Evolutionary conservation across 37 sponge, comb jelly and placozoan species (phyloP), one percentile per base, ranked within the genome.

Genomic region (Theonella swinhoei): DNA sequence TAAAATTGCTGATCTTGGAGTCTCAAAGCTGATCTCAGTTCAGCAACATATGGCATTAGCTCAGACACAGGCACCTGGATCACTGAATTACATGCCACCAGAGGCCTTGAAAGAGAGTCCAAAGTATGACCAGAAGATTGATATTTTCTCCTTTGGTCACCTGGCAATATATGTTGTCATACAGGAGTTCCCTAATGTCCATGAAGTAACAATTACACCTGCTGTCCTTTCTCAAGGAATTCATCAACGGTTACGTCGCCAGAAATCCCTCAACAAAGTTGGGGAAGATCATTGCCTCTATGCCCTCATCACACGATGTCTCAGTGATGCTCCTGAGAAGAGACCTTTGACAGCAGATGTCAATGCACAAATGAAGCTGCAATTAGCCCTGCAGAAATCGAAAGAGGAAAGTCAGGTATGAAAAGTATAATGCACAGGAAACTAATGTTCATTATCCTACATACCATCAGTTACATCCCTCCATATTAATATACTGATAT

Each of bases 1-100:
- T 62, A 76, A 76, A 60, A 76, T 76, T 30, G 76, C 76, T 76
- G 76, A 76, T 26, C 76, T 76, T 60, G 76, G 76, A 14, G 62
- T 76, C 20, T 31, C 76, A 26, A 76, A 76, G 62, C 60, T 76
- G n/a, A n/a, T n/a, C n/a, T n/a, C n/a, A n/a, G n/a, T n/a, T n/a
- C n/a, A n/a, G n/a, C n/a, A n/a, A n/a, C n/a, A n/a, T n/a, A n/a
- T n/a, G n/a, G n/a, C n/a, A n/a, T n/a, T n/a, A n/a, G 14, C 14
- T 7, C 54, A 47, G 54, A 47, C 54, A 47, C 7, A 17, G 54
- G 54, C 54, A 14, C 74, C 74, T 24, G 85, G 77, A 4, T 60
- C 77, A 5, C 22, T 58, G 11, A 14, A 24, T 1, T 85, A 59
- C 70, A 68, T 85, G 78, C 71, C 85, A 23, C 85, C 78, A 34